These are phyloP conservation scores for Plumapathes pennacea DNA, from an alignment of 92 coral and sea anemone species.

Conservation along the genomic window DNA sequence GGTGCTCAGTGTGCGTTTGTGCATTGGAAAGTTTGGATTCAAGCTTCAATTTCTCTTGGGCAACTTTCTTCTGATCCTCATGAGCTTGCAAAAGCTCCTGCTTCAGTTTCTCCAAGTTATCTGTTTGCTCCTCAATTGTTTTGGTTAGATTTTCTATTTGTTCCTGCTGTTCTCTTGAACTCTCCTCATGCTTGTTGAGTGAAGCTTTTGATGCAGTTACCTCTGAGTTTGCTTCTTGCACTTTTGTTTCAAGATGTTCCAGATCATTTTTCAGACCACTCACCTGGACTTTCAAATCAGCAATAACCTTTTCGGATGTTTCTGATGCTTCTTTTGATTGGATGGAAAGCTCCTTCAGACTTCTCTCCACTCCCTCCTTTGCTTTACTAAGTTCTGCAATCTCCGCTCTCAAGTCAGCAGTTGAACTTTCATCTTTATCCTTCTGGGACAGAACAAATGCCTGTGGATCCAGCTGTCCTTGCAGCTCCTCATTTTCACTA, in stretches of 20 bases:
- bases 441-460: slow-evolving; percentile 32
- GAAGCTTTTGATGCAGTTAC: too few species aligned
- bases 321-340: slow-evolving; percentile 21
- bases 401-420: slow-evolving; percentile 26
- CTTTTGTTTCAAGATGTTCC: slow-evolving; percentile 1
- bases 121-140: slow-evolving; percentile 4
- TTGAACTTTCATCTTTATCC: slow-evolving; percentile 22
- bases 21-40: slow-evolving; percentile 69
- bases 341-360: background rate
- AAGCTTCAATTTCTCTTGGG: slow-evolving; percentile 66
- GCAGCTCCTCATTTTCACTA: slow-evolving; percentile 17
- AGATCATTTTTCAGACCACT: slow-evolving; percentile 2
- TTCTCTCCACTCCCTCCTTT: slow-evolving; percentile 1
- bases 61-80: slow-evolving; percentile 33
- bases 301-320: background rate
- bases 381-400: too few species aligned
- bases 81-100: slow-evolving; percentile 46
- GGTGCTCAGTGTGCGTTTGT: slow-evolving; percentile 47
- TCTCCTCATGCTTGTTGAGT: slow-evolving; percentile 34
- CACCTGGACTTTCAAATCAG: slow-evolving; percentile 3
- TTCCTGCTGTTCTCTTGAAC: slow-evolving; percentile 43
- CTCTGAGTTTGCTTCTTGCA: too few species aligned
- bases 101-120: slow-evolving; percentile 2
- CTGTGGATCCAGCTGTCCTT: slow-evolving; percentile 16
- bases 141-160: slow-evolving; percentile 42